Evolutionary conservation across 2,888 invertebrate species (phyloP).

Genomic region (Drosophila nigricruria): DNA sequence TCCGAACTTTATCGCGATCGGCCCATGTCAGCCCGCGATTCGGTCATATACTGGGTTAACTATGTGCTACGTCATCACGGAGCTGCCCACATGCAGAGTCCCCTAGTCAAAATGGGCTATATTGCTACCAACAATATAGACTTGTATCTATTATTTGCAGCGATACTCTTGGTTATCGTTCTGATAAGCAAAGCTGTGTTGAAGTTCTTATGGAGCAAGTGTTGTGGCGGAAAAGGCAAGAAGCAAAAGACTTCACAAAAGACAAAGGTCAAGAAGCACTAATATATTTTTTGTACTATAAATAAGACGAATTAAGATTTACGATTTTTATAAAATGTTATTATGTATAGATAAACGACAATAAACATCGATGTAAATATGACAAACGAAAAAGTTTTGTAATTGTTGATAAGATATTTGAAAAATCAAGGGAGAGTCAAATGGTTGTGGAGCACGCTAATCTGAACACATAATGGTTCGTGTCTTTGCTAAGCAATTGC

Average conservation of each 20-base stretch:
- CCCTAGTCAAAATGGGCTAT: conserved; percentile 85
- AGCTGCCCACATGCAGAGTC: conserved; percentile 86
- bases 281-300: conserved; percentile 19
- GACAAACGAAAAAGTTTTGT: background rate
- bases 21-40: conserved; percentile 86
- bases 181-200: conserved; percentile 45
- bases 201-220: conserved; percentile 55
- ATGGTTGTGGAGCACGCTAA: conserved; percentile 12
- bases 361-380: conserved; percentile 11
- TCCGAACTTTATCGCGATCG: conserved; percentile 87
- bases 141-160: conserved; percentile 73
- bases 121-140: conserved; percentile 86
- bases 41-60: conserved; percentile 87
- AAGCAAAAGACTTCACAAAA: conserved; percentile 52
- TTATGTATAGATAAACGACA: conserved; percentile 1
- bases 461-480: background rate
- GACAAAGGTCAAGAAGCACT: conserved; percentile 65
- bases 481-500: background rate
- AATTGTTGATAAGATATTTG: background rate
- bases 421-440: background rate
- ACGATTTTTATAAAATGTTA: conserved; percentile 15
- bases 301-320: conserved; percentile 15
- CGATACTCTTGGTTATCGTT: conserved; percentile 37
- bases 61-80: conserved; percentile 87
- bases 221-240: conserved; percentile 44